Percentiles rank a stretch among this genome's conserved stretches.
Evolutionary conservation across 2,888 invertebrate species (phyloP).

Genomic region (Leucania comma): DNA sequence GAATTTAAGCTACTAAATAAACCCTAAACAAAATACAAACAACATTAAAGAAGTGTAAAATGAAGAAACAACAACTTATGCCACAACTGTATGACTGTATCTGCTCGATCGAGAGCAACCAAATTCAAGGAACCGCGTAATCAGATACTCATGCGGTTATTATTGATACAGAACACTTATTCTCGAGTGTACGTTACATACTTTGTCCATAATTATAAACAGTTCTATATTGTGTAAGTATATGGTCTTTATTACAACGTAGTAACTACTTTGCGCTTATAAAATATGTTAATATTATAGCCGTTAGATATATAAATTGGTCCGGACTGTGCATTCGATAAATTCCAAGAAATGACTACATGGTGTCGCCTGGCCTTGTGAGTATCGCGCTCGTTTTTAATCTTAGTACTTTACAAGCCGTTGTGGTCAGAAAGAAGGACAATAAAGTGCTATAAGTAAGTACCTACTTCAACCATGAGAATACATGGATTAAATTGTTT

Average conservation of each 20-base stretch:
- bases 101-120: constrained; percentile 43
- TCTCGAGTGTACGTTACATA: constrained; percentile 60
- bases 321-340: constrained; percentile 31
- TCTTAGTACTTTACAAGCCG: constrained; percentile 27
- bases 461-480: not conserved
- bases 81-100: constrained; percentile 27
- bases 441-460: constrained; percentile 2
- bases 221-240: constrained; percentile 18
- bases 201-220: constrained; percentile 38
- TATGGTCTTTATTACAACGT: constrained; percentile 1
- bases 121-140: constrained; percentile 69
- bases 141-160: constrained; percentile 65
- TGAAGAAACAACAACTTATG: constrained; percentile 24
- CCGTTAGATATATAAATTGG: constrained; percentile 33
- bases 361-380: constrained; percentile 57
- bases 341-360: constrained; percentile 66
- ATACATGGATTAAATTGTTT: not conserved
- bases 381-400: constrained; percentile 48
- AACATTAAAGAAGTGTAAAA: constrained; percentile 18
- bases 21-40: not conserved
- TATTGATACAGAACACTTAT: constrained; percentile 65
- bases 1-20: not conserved
- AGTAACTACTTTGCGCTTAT: constrained; percentile 9
- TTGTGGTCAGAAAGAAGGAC: constrained; percentile 31
- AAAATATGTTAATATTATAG: constrained; percentile 7